Base-by-base conservation (phyloP, 2,888 invertebrate species). In the Steinernema carpocapsae region DNA sequence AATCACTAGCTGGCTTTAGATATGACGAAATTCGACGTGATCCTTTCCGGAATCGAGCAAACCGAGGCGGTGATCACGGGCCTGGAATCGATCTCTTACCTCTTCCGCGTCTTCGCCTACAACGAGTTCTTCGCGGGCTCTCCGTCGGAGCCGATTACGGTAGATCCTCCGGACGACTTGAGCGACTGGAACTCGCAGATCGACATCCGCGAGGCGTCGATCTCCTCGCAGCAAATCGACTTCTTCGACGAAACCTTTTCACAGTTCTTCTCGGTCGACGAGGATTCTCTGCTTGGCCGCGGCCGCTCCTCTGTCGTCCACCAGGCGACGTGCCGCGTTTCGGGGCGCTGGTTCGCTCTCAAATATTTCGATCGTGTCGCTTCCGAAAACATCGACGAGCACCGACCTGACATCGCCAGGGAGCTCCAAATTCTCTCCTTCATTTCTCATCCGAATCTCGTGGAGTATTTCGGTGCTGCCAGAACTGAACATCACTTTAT, bases 41-140 rank as follows among this genome's bases (percentile, higher is more conserved):
- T 64, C 3, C 64, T 64, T 4, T 64, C 64, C 17, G 64, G 64
- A 26, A 12, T 64, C 26, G 64, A 64, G 29, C 64, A 32, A 26
- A 26, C 64, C 6, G 32, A 64, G 3, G 64, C 64, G 10, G 37
- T 17, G 32, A 26, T 64, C 17, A 4, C 10, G 2, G 64, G 32
- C 3, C 64, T 64, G 12, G 64, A 64, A 12, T 32, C 64, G 64
- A 29, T 24, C n/a, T 42, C 56, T 10, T 74, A 71, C 29, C 52
- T 51, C 0, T 71, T 74, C 72, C 71, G 74, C 24, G 74, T 74
- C 12, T 74, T 74, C 45, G 74, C 74, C 10, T 74, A 71, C 45
- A 74, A 74, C 59, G 74, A 74, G 48, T 74, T 71, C 59, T 74
- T 71, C 46, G 17, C 52, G 51, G 51, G 71, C 48, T 22, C 19